phyloP scores from a whole-genome alignment of 2,888 invertebrate genomes.

The Eledona agricola region DNA sequence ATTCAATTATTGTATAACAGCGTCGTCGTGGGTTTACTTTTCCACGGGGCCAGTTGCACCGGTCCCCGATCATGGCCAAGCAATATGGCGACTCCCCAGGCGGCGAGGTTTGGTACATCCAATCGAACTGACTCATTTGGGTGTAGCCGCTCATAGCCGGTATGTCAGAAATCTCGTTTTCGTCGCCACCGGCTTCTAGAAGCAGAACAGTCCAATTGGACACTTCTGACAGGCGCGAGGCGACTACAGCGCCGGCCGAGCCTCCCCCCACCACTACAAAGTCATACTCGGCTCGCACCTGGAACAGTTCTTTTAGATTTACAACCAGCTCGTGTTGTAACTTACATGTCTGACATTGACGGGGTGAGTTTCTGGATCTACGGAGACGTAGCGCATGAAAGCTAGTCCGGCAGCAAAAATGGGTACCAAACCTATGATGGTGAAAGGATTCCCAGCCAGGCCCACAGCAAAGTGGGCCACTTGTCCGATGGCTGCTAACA shows the following conservation, averaged over 20 bases:
- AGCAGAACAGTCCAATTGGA: conserved; percentile 84
- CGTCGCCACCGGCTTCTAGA: conserved; percentile 87
- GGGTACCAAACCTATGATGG: conserved; percentile 79
- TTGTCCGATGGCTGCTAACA: conserved; percentile 62
- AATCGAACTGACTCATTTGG: conserved; percentile 87
- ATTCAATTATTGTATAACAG: no score
- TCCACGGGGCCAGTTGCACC: conserved; percentile 92
- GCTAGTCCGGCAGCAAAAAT: conserved; percentile 83
- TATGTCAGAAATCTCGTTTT: conserved; percentile 88
- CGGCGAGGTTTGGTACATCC: conserved; percentile 90
- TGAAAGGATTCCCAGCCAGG: conserved; percentile 63
- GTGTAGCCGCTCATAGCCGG: conserved; percentile 85
- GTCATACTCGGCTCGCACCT: conserved; percentile 83
- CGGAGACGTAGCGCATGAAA: conserved; percentile 80
- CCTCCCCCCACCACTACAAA: conserved; percentile 89
- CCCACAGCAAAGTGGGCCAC: conserved; percentile 58
- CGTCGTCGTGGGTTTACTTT: conserved; percentile 68
- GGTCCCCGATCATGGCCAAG: conserved; percentile 85
- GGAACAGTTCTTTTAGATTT: conserved; percentile 51
- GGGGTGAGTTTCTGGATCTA: conserved; percentile 84
- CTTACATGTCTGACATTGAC: conserved; percentile 76
- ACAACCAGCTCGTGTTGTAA: conserved; percentile 40
- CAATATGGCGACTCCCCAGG: conserved; percentile 82
- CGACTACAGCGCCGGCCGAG: conserved; percentile 89
- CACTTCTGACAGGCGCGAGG: conserved; percentile 82